Conservation (phyloP, 2,113 vertebrate species). For the Oryzias curvinotus region DNA sequence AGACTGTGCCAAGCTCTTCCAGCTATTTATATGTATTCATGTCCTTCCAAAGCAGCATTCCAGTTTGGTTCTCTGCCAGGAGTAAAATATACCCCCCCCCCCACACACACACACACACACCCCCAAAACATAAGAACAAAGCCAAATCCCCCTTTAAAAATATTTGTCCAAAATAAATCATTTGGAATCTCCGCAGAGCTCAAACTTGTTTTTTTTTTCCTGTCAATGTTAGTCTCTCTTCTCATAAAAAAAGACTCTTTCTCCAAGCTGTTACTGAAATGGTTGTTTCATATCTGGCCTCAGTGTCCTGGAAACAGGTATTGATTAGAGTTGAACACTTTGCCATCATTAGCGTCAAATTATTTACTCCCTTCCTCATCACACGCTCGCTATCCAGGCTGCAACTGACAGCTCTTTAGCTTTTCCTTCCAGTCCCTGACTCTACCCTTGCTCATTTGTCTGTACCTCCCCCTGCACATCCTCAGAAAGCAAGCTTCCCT, state of each 20-base stretch:
- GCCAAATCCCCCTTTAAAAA: constrained; percentile 36
- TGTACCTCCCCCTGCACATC: constrained; percentile 20
- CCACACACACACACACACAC: too few species aligned
- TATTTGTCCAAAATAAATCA: constrained; percentile 51
- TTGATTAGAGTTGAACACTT: constrained; percentile 7
- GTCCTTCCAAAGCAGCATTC: constrained; percentile 39
- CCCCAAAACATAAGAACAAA: constrained; percentile 24
- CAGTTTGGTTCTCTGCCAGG: constrained; percentile 48
- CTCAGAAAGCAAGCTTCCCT: constrained; percentile 32
- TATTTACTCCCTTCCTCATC: neutral
- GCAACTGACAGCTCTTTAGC: constrained; percentile 27
- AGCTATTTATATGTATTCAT: constrained; percentile 55
- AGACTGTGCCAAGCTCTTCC: constrained; percentile 41
- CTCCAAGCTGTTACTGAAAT: neutral
- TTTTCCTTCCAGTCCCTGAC: constrained; percentile 30
- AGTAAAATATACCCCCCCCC: constrained; percentile 19
- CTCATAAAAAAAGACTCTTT: constrained; percentile 4
- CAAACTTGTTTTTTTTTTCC: constrained; percentile 31
- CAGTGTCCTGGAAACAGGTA: neutral
- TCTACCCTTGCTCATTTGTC: constrained; percentile 28
- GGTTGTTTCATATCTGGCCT: neutral
- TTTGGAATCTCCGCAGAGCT: constrained; percentile 44
- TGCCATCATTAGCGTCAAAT: constrained; percentile 4
- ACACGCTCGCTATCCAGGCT: neutral
- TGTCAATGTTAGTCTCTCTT: constrained; percentile 21